phyloP scores from a whole-genome alignment of 2,888 invertebrate species.

The Achlya flavicornis region DNA sequence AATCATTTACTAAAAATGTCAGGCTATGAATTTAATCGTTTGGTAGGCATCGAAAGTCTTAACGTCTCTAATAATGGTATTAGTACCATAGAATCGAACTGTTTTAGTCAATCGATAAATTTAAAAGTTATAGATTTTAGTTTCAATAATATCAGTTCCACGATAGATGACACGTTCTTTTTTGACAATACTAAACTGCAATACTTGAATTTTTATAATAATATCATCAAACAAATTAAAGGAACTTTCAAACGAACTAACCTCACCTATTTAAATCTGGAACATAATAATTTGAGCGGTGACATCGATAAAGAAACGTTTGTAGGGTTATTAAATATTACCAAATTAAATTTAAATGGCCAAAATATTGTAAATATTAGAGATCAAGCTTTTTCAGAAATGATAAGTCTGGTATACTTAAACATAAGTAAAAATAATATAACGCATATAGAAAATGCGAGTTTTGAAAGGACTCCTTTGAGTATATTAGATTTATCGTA shows the following conservation, averaged over 20 bases:
- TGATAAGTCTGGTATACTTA: constrained; percentile 45
- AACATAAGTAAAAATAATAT: constrained; percentile 65
- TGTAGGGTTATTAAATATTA: constrained; percentile 52
- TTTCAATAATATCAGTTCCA: constrained; percentile 54
- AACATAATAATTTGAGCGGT: constrained; percentile 57
- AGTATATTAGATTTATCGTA: constrained; percentile 59
- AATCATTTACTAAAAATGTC: constrained; percentile 54
- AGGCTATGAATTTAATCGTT: constrained; percentile 58
- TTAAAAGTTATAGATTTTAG: constrained; percentile 59
- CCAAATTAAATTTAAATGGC: constrained; percentile 47
- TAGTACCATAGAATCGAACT: constrained; percentile 55
- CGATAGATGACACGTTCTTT: constrained; percentile 59
- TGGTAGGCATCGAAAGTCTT: constrained; percentile 49
- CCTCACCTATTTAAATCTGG: constrained; percentile 52
- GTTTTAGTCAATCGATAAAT: constrained; percentile 56
- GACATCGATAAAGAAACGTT: constrained; percentile 54
- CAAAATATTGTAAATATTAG: constrained; percentile 55
- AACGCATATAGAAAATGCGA: constrained; percentile 43
- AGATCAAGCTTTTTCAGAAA: constrained; percentile 52
- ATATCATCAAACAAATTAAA: constrained; percentile 53
- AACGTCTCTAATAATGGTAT: constrained; percentile 66
- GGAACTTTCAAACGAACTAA: constrained; percentile 55
- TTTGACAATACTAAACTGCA: constrained; percentile 51
- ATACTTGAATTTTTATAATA: constrained; percentile 58
- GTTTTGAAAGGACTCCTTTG: constrained; percentile 50